These are phyloP conservation scores for Slavum lentiscoides DNA, from an alignment of 2,888 invertebrate genomes.

Conservation along the genomic window DNA sequence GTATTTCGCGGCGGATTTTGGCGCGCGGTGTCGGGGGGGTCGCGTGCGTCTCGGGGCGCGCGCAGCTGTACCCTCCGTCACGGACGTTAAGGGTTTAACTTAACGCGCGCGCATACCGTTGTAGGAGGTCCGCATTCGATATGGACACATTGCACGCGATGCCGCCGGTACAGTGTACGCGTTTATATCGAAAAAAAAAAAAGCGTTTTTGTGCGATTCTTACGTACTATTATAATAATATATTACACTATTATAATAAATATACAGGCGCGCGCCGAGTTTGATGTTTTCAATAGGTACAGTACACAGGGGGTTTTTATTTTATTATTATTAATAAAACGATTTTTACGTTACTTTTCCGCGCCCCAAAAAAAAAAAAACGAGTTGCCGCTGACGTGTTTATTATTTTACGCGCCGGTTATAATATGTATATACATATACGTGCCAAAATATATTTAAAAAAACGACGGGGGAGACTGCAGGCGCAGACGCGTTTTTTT, in stretches of 20 bases:
- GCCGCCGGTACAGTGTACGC: neutral
- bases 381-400: slow-evolving; percentile 41
- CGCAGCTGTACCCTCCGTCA: slow-evolving; percentile 52
- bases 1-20: slow-evolving; percentile 26
- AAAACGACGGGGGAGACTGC: too few species aligned
- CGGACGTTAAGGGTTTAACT: slow-evolving; percentile 53
- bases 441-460: slow-evolving; percentile 17
- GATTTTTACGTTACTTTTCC: neutral
- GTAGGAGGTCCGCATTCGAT: slow-evolving; percentile 52
- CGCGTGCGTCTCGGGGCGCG: slow-evolving; percentile 47
- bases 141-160: slow-evolving; percentile 53
- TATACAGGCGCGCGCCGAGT: neutral
- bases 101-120: slow-evolving; percentile 21
- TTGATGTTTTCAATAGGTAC: too few species aligned
- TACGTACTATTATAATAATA: too few species aligned
- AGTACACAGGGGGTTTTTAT: neutral
- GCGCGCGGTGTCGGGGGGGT: slow-evolving; percentile 45
- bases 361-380: neutral
- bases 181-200: neutral
- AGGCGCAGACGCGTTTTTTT: too few species aligned
- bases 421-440: too few species aligned
- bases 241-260: too few species aligned
- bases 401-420: slow-evolving; percentile 40
- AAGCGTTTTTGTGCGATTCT: neutral
- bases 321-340: neutral